Evolutionary conservation across 2,797 vertebrate species (phyloP).

Genomic region (Acridotheres tristis): DNA sequence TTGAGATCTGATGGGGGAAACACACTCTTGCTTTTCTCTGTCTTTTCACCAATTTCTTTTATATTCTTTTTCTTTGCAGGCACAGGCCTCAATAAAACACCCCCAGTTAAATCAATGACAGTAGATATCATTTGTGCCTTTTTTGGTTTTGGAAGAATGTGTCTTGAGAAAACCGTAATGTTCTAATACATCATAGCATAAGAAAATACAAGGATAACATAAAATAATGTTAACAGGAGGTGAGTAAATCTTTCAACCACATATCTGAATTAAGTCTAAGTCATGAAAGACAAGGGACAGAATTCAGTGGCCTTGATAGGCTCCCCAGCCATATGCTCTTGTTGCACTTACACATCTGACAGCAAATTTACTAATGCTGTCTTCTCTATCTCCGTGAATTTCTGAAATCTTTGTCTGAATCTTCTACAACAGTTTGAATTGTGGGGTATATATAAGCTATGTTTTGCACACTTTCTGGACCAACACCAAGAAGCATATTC

Average conservation of each 20-base stretch:
- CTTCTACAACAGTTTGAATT: neutral
- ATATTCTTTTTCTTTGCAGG: neutral
- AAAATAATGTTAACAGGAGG: neutral
- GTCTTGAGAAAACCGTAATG: neutral
- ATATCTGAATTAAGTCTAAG: neutral
- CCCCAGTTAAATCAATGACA: neutral
- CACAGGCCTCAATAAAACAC: neutral
- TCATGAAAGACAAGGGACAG: neutral
- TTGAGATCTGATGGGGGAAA: neutral
- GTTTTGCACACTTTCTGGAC: neutral
- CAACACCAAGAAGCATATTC: constrained; percentile 23
- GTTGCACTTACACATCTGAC: neutral
- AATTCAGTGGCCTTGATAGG: neutral
- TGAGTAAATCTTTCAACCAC: neutral
- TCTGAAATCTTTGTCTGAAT: neutral
- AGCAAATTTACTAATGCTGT: neutral
- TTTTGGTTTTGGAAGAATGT: neutral
- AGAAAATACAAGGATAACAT: neutral
- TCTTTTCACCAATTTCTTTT: neutral
- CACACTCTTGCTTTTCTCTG: neutral
- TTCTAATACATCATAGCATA: neutral
- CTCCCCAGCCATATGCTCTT: neutral
- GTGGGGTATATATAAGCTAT: neutral
- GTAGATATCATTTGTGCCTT: neutral
- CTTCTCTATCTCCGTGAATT: constrained; percentile 17